Base-by-base conservation (phyloP, 2,888 invertebrate species). In the Teleiodes luculella region DNA sequence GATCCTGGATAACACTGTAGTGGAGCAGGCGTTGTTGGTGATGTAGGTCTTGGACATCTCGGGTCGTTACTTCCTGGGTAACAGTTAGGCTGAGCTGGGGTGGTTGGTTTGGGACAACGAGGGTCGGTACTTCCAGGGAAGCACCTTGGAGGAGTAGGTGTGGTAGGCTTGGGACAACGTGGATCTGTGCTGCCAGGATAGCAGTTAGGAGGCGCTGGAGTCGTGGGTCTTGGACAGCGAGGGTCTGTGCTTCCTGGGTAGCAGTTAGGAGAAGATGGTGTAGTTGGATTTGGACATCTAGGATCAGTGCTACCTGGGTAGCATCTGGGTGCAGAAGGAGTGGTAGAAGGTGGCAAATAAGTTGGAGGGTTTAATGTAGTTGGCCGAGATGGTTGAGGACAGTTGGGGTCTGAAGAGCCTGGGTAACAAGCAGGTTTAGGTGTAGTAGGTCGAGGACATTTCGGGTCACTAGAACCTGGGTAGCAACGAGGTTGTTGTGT, bases 381-480 rank as follows among this genome's bases (percentile, higher is more conserved):
- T 0, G 65, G 64, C 31, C 58, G 49, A 1, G 65, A 54, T 13
- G 59, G 61, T 18, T 62, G 59, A 0, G 77, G 75, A 59, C 82
- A 81, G 1, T 57, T 65, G 1, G 72, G 74, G 48, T 81, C 80
- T 11, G 82, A 82, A 52, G 63, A 70, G 31, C 74, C 60, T 5
- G 62, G 60, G 11, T 55, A 57, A 30, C 56, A 56, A 2, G 14
- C 46, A 16, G 59, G 55, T 46, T 53, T 53, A 4, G 57, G 46
- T 10, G 57, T 54, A 1, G 59, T 65, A 52, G 35, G 64, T 57
- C 56, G 47, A 11, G 72, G 70, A 56, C 76, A 76, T 39, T 70
- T 59, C 3, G 70, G 68, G 56, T 74, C 71, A 0, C 53, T 62
- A 8, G 67, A 67, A n/a, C 72, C 70, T 1, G 68, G 70, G 52